Evolutionary conservation across 2,113 vertebrate species (phyloP).

Genomic region (Apteryx mantelli): DNA sequence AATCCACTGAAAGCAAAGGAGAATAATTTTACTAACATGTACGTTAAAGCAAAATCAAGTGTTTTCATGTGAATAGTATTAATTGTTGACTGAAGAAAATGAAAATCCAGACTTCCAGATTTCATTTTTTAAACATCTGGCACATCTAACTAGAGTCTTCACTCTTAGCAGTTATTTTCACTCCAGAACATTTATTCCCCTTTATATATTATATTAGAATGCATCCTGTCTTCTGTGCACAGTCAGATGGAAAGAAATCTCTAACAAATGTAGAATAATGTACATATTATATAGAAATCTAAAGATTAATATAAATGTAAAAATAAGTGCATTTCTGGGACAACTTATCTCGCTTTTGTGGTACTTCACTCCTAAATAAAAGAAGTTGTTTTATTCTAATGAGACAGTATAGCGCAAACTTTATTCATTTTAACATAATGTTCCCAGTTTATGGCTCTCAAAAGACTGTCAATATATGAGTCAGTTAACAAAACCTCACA

Average conservation of each 20-base stretch:
- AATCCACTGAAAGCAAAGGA: constrained; percentile 84
- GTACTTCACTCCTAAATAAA: neutral
- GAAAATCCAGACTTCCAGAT: neutral
- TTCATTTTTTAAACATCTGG: neutral
- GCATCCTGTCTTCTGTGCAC: neutral
- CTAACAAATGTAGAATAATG: neutral
- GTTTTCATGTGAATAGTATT: neutral
- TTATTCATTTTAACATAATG: fast-evolving
- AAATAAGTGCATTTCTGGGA: neutral
- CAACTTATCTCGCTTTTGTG: neutral
- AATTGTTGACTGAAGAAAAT: neutral
- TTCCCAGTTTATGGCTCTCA: neutral
- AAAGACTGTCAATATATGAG: neutral
- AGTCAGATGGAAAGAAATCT: neutral
- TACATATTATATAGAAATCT: neutral
- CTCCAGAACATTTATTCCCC: neutral
- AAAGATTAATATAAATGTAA: neutral
- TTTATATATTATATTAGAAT: neutral
- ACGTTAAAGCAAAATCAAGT: neutral
- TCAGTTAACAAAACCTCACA: neutral
- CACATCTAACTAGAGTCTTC: neutral
- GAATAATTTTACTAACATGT: neutral
- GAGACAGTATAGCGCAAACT: neutral
- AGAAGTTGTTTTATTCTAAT: neutral
- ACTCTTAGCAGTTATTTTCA: neutral